phyloP scores from a whole-genome alignment of 2,888 invertebrate species.

The Fragum fragum region DNA sequence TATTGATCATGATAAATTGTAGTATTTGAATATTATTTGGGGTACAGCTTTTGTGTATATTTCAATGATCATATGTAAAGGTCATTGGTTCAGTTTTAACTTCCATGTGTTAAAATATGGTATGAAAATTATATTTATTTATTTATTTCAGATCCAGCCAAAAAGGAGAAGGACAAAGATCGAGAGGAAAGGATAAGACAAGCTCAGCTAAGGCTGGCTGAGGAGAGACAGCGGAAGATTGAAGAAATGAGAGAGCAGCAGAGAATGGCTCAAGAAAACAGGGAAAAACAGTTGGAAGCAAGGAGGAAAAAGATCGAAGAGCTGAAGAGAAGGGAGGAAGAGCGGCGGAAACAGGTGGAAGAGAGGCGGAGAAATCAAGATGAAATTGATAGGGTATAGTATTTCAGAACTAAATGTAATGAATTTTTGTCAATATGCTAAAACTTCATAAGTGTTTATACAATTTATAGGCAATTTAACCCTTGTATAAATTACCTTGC shows the following conservation, averaged over 20 bases:
- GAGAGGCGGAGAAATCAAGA: conserved; percentile 78
- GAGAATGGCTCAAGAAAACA: conserved; percentile 80
- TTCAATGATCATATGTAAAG: too few relatives aligned
- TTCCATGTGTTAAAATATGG: too few relatives aligned
- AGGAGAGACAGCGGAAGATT: conserved; percentile 79
- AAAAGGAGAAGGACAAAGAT: conserved; percentile 78
- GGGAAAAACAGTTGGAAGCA: conserved; percentile 81
- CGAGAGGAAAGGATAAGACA: conserved; percentile 78
- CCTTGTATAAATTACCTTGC: too few relatives aligned
- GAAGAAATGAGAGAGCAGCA: conserved; percentile 82
- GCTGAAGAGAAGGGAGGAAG: conserved; percentile 78
- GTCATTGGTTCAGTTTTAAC: too few relatives aligned
- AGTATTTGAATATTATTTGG: too few relatives aligned
- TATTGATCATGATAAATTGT: too few relatives aligned
- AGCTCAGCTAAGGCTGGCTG: conserved; percentile 76
- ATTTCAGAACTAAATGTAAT: too few relatives aligned
- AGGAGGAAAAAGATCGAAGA: conserved; percentile 81
- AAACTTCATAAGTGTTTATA: too few relatives aligned
- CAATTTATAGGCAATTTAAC: too few relatives aligned
- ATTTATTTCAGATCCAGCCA: conserved; percentile 70
- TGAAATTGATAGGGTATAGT: conserved; percentile 75
- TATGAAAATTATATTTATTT: too few relatives aligned
- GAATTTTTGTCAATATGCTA: too few relatives aligned
- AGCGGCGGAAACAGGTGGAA: conserved; percentile 80
- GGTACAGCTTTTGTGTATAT: too few relatives aligned